Conservation (phyloP, 2,797 vertebrate genomes). For the Yasuhikotakia modesta region DNA sequence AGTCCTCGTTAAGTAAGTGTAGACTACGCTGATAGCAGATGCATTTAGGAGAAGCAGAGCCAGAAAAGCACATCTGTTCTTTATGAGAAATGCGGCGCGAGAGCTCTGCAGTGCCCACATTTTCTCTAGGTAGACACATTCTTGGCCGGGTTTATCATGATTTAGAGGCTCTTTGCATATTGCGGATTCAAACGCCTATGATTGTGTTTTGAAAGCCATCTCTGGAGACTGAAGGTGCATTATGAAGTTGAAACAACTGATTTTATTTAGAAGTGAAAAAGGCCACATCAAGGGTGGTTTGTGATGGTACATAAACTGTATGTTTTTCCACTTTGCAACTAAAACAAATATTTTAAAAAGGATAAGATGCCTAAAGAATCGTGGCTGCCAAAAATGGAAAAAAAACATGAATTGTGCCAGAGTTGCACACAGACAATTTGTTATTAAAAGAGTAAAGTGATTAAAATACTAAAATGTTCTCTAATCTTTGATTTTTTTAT, state of each 20-base stretch:
- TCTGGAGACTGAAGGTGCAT: conserved; percentile 51
- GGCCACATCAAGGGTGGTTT: conserved; percentile 46
- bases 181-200: conserved; percentile 57
- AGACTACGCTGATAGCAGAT: conserved; percentile 70
- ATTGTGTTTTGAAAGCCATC: conserved; percentile 61
- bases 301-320: conserved; percentile 32
- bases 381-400: conserved; percentile 2
- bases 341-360: conserved; percentile 41
- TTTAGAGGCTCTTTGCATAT: conserved; percentile 66
- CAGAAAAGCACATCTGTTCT: conserved; percentile 75
- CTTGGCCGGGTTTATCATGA: conserved; percentile 65
- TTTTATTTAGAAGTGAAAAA: conserved; percentile 48
- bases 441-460: conserved; percentile 66
- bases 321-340: conserved; percentile 26
- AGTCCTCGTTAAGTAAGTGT: conserved; percentile 73
- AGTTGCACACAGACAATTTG: conserved; percentile 60
- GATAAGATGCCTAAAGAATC: conserved; percentile 29
- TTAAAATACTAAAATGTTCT: conserved; percentile 65
- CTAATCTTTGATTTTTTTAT: conserved; percentile 62
- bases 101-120: conserved; percentile 65
- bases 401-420: conserved; percentile 40
- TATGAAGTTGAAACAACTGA: conserved; percentile 58
- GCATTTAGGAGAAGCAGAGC: conserved; percentile 62
- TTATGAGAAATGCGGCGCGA: conserved; percentile 44
- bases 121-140: conserved; percentile 66